Conservation (phyloP, 2,113 vertebrate genomes). For the Macrotis lagotis region DNA sequence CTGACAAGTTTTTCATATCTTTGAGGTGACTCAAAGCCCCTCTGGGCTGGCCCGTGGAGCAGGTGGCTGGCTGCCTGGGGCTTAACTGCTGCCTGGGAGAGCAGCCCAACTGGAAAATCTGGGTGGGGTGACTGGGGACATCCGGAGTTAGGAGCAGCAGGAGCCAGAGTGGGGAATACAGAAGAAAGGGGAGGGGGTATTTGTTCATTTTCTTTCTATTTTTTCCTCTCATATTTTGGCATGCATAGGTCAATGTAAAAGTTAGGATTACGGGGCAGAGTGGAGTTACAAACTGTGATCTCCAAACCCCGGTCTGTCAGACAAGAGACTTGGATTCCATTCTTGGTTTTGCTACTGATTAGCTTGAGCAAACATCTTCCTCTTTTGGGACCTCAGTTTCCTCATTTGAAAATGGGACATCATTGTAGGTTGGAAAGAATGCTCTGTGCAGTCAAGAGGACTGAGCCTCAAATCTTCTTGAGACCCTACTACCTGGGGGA, state of each 20-base stretch:
- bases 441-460: too few species aligned
- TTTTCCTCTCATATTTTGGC: neutral
- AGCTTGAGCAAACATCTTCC: neutral
- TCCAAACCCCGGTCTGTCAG: neutral
- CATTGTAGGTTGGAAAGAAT: neutral
- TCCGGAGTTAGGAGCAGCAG: neutral
- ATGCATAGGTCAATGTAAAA: neutral
- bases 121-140: neutral
- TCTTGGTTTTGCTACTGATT: neutral
- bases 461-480: too few species aligned
- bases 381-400: neutral
- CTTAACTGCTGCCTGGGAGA: constrained; percentile 5
- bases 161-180: neutral
- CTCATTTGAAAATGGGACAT: neutral
- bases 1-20: neutral
- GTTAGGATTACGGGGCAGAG: neutral
- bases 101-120: neutral
- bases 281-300: neutral
- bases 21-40: neutral
- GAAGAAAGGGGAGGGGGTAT: neutral
- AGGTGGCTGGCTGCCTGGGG: neutral
- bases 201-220: neutral
- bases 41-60: neutral
- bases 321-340: neutral
- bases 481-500: too few species aligned